These are phyloP conservation scores for Rafetus swinhoei DNA, from an alignment of 2,113 vertebrate genomes.

Conservation along the genomic window DNA sequence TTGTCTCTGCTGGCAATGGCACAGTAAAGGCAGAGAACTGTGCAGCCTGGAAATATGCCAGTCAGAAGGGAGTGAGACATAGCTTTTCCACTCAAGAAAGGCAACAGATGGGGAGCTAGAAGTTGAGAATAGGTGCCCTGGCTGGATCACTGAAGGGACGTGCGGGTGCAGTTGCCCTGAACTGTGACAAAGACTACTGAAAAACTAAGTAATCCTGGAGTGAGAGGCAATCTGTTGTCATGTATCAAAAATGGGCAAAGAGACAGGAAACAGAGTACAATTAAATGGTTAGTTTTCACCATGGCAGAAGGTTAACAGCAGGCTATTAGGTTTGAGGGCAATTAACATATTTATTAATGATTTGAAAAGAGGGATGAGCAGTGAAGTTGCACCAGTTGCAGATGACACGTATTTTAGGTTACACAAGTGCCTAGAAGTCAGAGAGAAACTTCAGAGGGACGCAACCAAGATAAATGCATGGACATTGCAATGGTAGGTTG, in stretches of 20 bases:
- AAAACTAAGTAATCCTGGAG: not conserved
- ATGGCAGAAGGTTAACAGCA: not conserved
- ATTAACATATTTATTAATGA: not conserved
- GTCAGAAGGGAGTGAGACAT: not conserved
- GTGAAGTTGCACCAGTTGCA: not conserved
- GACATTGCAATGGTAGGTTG: not conserved
- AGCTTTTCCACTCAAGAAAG: not conserved
- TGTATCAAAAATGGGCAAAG: not conserved
- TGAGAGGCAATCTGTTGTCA: not conserved
- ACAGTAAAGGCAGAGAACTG: not conserved
- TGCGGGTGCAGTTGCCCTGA: not conserved
- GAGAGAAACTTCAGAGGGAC: not conserved
- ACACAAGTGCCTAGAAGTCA: fast-evolving
- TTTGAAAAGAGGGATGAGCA: not conserved
- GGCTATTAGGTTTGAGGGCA: not conserved
- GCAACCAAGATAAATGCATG: not conserved
- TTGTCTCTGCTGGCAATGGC: not conserved
- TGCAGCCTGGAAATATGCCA: not conserved
- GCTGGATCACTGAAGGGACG: not conserved
- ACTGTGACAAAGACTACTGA: not conserved
- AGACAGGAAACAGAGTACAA: not conserved
- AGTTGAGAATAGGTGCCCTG: not conserved
- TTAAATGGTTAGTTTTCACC: not conserved
- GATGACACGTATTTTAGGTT: not conserved
- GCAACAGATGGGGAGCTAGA: not conserved